These are phyloP conservation scores for Drosophila stalkeri DNA, from an alignment of 2,888 invertebrate genomes.

Conservation along the genomic window DNA sequence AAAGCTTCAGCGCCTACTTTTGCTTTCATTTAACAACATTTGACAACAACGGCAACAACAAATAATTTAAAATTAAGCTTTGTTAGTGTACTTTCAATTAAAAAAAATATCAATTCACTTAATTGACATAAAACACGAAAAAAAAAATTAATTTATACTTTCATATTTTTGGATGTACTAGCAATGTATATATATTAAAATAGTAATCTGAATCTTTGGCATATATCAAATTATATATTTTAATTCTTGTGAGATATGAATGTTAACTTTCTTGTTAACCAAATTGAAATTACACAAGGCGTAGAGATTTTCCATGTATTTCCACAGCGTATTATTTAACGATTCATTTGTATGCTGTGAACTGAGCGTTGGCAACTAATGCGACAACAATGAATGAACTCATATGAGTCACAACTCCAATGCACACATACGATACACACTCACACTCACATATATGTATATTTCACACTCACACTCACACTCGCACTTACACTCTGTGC, in stretches of 20 bases:
- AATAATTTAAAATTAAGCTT: slow-evolving; percentile 13
- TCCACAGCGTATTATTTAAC: slow-evolving; percentile 44
- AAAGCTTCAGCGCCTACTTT: slow-evolving; percentile 68
- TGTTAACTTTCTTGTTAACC: neutral
- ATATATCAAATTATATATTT: neutral
- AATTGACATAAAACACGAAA: slow-evolving; percentile 5
- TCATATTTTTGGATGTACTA: neutral
- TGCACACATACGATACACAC: slow-evolving; percentile 9
- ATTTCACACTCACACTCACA: slow-evolving; percentile 16
- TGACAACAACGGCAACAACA: slow-evolving; percentile 1
- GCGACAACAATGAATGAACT: slow-evolving; percentile 56
- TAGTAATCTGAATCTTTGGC: too few relatives aligned
- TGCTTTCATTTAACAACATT: slow-evolving; percentile 67
- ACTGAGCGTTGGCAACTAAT: slow-evolving; percentile 30
- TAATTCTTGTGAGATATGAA: neutral
- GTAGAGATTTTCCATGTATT: slow-evolving; percentile 25
- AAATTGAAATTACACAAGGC: slow-evolving; percentile 20
- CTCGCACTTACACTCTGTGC: slow-evolving; percentile 16
- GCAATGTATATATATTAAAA: too few relatives aligned
- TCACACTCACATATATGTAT: slow-evolving; percentile 11
- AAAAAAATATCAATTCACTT: slow-evolving; percentile 18
- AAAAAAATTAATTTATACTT: slow-evolving; percentile 12
- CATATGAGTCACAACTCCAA: slow-evolving; percentile 55
- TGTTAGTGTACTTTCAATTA: slow-evolving; percentile 16
- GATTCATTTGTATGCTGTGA: slow-evolving; percentile 46